A percentile compares a stretch with the other conserved stretches of the same genome.
Evolutionary conservation across 1,140 invertebrate genomes (phyloP).

Genomic region (Rhynchophorus ferrugineus): DNA sequence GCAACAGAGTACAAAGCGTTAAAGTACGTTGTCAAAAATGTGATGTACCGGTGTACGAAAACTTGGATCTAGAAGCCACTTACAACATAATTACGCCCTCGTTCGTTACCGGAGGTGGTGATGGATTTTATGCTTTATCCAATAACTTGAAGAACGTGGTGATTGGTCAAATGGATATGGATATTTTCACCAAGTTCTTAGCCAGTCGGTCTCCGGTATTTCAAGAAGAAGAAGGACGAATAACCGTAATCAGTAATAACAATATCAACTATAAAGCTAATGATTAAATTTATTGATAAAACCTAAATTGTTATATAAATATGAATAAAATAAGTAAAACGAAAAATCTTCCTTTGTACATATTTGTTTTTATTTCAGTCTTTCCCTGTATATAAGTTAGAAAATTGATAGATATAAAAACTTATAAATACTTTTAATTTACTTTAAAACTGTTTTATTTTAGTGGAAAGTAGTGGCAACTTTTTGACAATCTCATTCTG

Average conservation of each 20-base stretch:
- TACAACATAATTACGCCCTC: slow-evolving; percentile 56
- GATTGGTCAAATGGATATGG: slow-evolving; percentile 28
- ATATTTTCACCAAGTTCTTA: slow-evolving; percentile 38
- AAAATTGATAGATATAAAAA: no score
- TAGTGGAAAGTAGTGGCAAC: no score
- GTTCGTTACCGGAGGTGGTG: slow-evolving; percentile 55
- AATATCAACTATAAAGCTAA: slow-evolving; percentile 5
- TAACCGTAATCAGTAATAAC: slow-evolving; percentile 21
- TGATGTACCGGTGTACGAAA: slow-evolving; percentile 52
- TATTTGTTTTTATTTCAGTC: no score
- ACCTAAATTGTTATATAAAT: no score
- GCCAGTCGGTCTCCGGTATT: slow-evolving; percentile 35
- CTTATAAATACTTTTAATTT: no score
- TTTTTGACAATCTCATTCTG: no score
- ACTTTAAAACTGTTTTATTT: no score
- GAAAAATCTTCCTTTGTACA: no score
- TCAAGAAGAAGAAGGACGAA: slow-evolving; percentile 38
- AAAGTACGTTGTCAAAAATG: slow-evolving; percentile 57
- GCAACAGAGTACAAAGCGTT: slow-evolving; percentile 49
- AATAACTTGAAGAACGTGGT: slow-evolving; percentile 29
- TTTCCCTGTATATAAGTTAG: no score
- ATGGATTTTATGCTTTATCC: slow-evolving; percentile 44
- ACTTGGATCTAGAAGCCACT: slow-evolving; percentile 42
- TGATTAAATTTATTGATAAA: slow-evolving; percentile 3
- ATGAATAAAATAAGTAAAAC: no score